Evolutionary conservation across 2,797 vertebrate species (phyloP).

Genomic region (Myiotriccus ornatus): DNA sequence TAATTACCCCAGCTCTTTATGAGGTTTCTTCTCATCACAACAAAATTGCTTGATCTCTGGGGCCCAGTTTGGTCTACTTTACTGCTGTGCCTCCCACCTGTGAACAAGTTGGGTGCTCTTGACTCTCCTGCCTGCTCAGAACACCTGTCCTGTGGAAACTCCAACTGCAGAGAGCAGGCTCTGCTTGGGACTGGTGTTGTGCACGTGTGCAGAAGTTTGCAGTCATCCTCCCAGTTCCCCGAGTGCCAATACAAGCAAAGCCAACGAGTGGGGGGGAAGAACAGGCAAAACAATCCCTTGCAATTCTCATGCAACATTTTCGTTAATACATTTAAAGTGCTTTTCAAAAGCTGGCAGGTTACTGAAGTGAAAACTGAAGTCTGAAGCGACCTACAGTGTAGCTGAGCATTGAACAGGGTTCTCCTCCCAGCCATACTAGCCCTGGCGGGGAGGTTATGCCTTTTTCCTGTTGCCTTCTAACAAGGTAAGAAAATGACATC

Average conservation of each 20-base stretch:
- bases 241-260: background rate
- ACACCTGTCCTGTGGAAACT: background rate
- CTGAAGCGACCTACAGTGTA: background rate
- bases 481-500: background rate
- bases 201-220: background rate
- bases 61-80: background rate
- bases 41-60: background rate
- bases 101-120: background rate
- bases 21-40: background rate
- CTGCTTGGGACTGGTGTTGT: fast-evolving
- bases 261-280: background rate
- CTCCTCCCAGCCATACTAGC: background rate
- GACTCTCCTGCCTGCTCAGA: background rate
- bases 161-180: background rate
- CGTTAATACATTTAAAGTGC: background rate
- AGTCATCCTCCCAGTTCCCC: background rate
- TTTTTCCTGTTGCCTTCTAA: background rate
- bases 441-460: background rate
- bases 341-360: background rate
- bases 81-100: background rate
- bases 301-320: background rate
- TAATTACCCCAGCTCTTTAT: background rate
- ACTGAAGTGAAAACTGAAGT: background rate
- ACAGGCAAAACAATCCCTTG: background rate
- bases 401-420: background rate